Conservation (phyloP, 2,888 invertebrate genomes). For the Phortica magna region DNA sequence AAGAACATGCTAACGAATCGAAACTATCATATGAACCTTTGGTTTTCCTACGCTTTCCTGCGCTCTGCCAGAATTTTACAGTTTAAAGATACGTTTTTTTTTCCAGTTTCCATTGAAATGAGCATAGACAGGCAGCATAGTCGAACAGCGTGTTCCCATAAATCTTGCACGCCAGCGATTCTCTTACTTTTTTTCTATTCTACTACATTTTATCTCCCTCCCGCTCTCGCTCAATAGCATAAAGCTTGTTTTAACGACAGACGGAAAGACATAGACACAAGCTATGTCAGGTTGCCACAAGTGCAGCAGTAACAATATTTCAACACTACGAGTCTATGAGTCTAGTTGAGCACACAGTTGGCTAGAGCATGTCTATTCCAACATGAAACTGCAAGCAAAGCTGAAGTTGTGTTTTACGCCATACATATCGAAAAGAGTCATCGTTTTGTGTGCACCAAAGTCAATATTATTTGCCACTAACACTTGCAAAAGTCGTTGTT, state of each 20-base stretch:
- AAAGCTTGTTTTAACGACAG: constrained; percentile 10
- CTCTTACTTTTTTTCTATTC: background rate
- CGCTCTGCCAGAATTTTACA: background rate
- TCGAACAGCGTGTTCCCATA: constrained; percentile 46
- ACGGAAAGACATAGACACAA: background rate
- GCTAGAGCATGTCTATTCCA: background rate
- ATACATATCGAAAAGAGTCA: background rate
- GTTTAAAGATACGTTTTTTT: background rate
- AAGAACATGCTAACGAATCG: constrained; percentile 29
- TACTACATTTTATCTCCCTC: too few species aligned
- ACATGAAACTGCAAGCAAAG: background rate
- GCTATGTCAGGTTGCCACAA: constrained; percentile 49
- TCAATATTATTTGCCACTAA: constrained; percentile 15
- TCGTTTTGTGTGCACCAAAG: constrained; percentile 14
- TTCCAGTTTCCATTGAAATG: constrained; percentile 31
- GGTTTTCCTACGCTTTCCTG: constrained; percentile 39
- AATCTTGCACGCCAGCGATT: constrained; percentile 38
- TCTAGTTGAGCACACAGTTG: background rate
- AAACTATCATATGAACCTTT: constrained; percentile 44
- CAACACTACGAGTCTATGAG: constrained; percentile 24
- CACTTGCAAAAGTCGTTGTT: constrained; percentile 1
- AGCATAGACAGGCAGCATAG: constrained; percentile 28
- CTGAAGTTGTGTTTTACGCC: background rate
- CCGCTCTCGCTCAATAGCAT: too few species aligned
- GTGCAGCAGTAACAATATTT: constrained; percentile 15